phyloP scores from a whole-genome alignment of 2,888 invertebrate species.

The Plusia festucae region DNA sequence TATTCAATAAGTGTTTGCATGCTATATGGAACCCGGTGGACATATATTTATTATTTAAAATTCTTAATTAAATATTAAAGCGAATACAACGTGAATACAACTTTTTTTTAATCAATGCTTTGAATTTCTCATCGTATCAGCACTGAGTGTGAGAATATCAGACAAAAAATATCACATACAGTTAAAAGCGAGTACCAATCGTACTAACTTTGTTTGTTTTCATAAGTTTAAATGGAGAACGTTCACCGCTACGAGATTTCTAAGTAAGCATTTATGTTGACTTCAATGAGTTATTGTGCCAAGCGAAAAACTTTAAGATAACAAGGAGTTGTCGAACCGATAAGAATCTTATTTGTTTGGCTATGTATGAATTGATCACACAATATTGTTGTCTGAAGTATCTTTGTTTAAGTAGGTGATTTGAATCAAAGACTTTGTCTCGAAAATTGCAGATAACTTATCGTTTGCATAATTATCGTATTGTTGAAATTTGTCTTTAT shows the following conservation, averaged over 20 bases:
- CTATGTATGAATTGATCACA: background rate
- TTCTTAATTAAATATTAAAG: too few relatives aligned
- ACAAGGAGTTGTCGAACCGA: conserved; percentile 15
- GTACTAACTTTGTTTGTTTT: conserved; percentile 33
- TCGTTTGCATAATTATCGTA: background rate
- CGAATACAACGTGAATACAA: too few relatives aligned
- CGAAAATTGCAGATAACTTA: background rate
- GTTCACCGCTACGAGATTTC: conserved; percentile 17
- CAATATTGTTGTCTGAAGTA: conserved; percentile 1
- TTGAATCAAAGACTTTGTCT: background rate
- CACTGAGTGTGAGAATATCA: background rate
- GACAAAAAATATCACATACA: background rate
- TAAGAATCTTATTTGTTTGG: conserved; percentile 15
- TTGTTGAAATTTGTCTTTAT: too few relatives aligned
- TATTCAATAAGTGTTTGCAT: too few relatives aligned
- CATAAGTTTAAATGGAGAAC: conserved; percentile 32
- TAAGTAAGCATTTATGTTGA: conserved; percentile 21
- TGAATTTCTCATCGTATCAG: too few relatives aligned
- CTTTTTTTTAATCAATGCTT: too few relatives aligned
- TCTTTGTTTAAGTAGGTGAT: background rate
- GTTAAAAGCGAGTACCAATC: conserved; percentile 11
- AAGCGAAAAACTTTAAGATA: conserved; percentile 32
- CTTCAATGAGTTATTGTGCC: conserved; percentile 26
- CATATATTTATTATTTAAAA: too few relatives aligned
- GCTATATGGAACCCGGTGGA: too few relatives aligned